Evolutionary conservation across 2,113 vertebrate genomes (phyloP).

Genomic region (Diadophis punctatus): DNA sequence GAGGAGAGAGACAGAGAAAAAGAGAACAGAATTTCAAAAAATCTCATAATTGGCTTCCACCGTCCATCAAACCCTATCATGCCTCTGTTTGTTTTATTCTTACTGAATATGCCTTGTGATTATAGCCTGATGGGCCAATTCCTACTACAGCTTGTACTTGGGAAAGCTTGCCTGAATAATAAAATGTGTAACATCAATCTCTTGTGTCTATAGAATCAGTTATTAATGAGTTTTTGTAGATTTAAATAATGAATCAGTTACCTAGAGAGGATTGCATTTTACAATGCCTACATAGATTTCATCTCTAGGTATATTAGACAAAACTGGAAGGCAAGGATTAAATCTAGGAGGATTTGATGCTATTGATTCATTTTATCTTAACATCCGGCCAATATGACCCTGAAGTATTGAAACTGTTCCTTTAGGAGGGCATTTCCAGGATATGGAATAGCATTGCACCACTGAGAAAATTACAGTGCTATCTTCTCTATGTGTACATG

Average conservation of each 20-base stretch:
- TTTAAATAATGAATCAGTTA: neutral
- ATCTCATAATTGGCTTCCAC: neutral
- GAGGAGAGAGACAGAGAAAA: neutral
- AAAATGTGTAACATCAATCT: neutral
- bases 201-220: neutral
- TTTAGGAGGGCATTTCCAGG: neutral
- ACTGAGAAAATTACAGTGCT: neutral
- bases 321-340: neutral
- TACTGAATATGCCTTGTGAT: neutral
- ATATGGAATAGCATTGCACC: neutral
- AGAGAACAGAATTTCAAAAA: slow-evolving; percentile 28
- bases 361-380: neutral
- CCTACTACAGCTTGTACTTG: neutral
- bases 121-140: neutral
- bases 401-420: neutral
- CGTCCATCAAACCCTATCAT: neutral
- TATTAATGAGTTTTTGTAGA: neutral
- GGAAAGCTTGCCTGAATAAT: neutral
- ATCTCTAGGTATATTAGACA: neutral
- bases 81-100: neutral
- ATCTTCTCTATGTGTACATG: neutral
- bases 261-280: neutral
- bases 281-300: neutral
- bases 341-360: neutral
- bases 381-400: neutral